Base-by-base conservation (phyloP, 2,113 vertebrate species). In the Malaclemys terrapin region DNA sequence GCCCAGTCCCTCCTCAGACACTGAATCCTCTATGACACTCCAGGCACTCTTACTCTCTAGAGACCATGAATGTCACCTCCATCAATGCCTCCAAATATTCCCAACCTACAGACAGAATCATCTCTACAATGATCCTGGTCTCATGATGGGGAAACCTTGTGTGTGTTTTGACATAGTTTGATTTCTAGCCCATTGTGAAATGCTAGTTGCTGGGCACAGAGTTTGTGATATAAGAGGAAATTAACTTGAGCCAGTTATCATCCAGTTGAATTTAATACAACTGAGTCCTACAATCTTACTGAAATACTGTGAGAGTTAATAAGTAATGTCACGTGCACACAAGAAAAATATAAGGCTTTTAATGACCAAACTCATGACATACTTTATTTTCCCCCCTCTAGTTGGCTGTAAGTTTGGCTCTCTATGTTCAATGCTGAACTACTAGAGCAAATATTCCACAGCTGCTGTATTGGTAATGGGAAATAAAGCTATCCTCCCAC, bases 371-470 rank as follows among this genome's bases (percentile, higher is more conserved):
- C 69, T 57, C 17, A 10, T 8, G 38, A 75, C 38, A 9, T 52
- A 47, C 7, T 2, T 92, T 81, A 42, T 94, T 90, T 75, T 25
- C 45, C 95, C 57, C 45, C 42, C 8, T 87, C 27, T 57, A 89
- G 31, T 84, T 76, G 6, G 85, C 82, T 13, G 25, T 0, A 0
- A 94, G 49, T 27, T 76, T 93, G 80, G 38, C 52, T 94, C 38
- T 65, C 62, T 19, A 19, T 65, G 35, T 94, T 91, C 90, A 93
- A 10, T 56, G 62, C 72, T 88, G 31, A 59, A 75, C 89, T 93
- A 94, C 75, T 47, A 93, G n/a, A 93, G 81, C 42, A 79, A 87
- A 87, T 49, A 35, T 90, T 72, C 69, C 87, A 78, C 35, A 89
- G 54, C 59, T 94, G 62, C 62, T 80, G 6, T 90, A 45, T 56